phyloP scores from a whole-genome alignment of 2,113 vertebrate species.

The Sinocyclocheilus anophthalmus region DNA sequence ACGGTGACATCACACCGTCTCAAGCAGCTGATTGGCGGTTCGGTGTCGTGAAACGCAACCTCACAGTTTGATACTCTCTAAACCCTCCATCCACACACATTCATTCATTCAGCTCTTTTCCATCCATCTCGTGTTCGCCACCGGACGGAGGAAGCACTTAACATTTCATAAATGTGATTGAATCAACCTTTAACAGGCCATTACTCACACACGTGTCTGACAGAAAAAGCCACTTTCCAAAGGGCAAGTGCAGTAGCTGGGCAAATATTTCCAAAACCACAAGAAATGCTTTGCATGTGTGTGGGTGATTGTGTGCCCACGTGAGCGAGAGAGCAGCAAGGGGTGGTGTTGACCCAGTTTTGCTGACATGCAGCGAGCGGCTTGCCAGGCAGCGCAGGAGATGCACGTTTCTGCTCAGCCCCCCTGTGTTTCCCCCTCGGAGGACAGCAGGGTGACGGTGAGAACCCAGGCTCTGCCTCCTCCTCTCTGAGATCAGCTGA shows the following conservation, averaged over 20 bases:
- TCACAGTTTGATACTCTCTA: neutral
- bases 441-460: conserved; percentile 26
- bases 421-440: conserved; percentile 26
- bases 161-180: conserved; percentile 32
- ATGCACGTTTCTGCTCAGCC: neutral
- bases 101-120: neutral
- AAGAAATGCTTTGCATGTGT: neutral
- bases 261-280: conserved; percentile 12
- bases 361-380: conserved; percentile 57
- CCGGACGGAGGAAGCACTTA: conserved; percentile 5
- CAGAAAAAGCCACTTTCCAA: conserved; percentile 10
- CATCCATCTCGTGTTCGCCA: neutral
- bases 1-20: neutral
- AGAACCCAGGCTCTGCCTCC: neutral
- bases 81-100: neutral
- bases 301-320: conserved; percentile 16
- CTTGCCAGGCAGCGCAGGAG: conserved; percentile 49
- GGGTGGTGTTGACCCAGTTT: conserved; percentile 63
- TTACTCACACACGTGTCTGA: conserved; percentile 31
- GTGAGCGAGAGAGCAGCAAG: neutral
- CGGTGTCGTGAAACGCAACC: neutral
- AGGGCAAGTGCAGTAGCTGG: conserved; percentile 22
- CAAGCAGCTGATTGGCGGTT: neutral
- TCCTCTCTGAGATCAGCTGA: conserved; percentile 41
- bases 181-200: conserved; percentile 28